Percentiles rank a stretch among this genome's conserved stretches.
Conservation (phyloP, 2,113 vertebrate species). For the Vulpes vulpes region DNA sequence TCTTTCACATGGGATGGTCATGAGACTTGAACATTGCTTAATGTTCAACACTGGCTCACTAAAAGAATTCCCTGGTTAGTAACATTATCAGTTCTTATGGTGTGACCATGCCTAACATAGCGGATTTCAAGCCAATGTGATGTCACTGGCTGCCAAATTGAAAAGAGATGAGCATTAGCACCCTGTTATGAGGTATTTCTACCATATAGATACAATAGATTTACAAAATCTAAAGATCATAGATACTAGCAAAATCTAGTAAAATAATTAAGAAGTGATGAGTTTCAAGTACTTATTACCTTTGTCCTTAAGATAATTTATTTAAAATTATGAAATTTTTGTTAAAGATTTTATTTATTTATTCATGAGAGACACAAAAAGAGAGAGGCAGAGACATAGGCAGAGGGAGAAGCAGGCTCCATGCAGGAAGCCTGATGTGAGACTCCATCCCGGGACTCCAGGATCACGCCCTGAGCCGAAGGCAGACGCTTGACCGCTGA, state of each 20-base stretch:
- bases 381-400: no score
- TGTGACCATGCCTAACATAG: not conserved
- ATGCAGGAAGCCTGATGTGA: no score
- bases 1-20: not conserved
- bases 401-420: no score
- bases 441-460: no score
- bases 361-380: no score
- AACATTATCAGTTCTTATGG: not conserved
- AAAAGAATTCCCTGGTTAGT: not conserved
- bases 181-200: not conserved
- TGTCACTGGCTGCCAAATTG: not conserved
- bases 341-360: no score
- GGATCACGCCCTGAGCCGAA: no score
- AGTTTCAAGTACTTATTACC: not conserved
- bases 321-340: not conserved
- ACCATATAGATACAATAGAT: not conserved
- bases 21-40: not conserved
- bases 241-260: not conserved
- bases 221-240: not conserved
- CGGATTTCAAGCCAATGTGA: not conserved
- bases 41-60: not conserved
- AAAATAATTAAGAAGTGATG: not conserved
- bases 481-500: no score
- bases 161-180: accelerated
- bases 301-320: not conserved